Evolutionary conservation across 2,113 vertebrate genomes (phyloP), one percentile per base, ranked within the genome.

Genomic region (Zosterops borbonicus): DNA sequence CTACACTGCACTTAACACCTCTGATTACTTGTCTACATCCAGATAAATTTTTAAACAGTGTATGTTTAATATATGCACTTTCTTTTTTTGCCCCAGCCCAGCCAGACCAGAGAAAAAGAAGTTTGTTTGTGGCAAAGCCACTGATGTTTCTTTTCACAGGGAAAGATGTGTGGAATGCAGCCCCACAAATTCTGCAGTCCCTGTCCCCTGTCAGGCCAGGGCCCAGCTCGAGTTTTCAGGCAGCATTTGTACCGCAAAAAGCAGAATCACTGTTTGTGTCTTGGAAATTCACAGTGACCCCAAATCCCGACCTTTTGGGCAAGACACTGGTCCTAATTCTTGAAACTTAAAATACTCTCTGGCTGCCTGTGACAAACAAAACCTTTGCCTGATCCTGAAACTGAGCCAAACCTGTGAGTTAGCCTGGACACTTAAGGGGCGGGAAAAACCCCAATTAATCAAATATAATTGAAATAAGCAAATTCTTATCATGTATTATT

Each of bases 361-460:
- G 29, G 2, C 21, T 63, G 39, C 49, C 56, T 20, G 6, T 6
- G 13, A 24, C 56, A 82, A 79, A 9, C 21, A 56, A 47, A 58
- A 50, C 6, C 29, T 68, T 18, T n/a, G 21, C 25, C 55, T 59
- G 52, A 44, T 12, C 28, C 73, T 53, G 37, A 31, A 64, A 16
- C 5, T 65, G 25, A 77, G 37, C 46, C 65, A 47, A 62, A 65
- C 10, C n/a, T 20, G 5, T 49, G 22, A 70, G 20, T n/a, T 49
- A 62, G 41, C 12, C n/a, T 41, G 37, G 77, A 23, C 9, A 21
- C 23, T 21, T 12, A 23, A 1, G 0, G 2, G 11, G 5, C 6
- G 14, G 6, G 39, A 12, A 29, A 39, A 12, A 1, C 33, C 0
- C 9, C 24, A 55, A 5, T 7, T 27, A 44, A 63, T n/a, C 7